Evolutionary conservation across 1,140 invertebrate species (phyloP).

Genomic region (Asobara japonica): DNA sequence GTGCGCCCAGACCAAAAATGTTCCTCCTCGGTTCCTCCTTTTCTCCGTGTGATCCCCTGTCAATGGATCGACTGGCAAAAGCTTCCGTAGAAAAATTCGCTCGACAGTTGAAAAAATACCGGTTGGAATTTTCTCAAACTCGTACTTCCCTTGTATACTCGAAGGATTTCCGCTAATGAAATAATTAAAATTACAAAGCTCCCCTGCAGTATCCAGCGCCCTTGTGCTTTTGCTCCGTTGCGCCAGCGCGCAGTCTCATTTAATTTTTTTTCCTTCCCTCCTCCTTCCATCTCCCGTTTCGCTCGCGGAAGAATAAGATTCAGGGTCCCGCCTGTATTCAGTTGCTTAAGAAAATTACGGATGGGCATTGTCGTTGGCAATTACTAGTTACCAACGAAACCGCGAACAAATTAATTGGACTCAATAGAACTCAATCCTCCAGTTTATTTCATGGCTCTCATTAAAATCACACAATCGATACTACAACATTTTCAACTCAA

Average conservation of each 20-base stretch:
- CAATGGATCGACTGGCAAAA: background rate
- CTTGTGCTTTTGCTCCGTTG: background rate
- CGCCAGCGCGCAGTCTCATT: too few species aligned
- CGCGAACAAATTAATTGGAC: conserved; percentile 22
- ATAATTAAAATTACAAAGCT: conserved; percentile 59
- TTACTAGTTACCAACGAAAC: conserved; percentile 13
- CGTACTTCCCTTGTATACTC: conserved; percentile 39
- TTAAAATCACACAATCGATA: background rate
- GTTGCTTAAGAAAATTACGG: conserved; percentile 18
- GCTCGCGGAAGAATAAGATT: background rate
- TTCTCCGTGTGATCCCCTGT: background rate
- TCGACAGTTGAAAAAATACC: background rate
- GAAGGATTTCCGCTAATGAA: conserved; percentile 51
- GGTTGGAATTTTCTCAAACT: conserved; percentile 16
- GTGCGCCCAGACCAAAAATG: too few species aligned
- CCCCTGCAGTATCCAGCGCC: background rate
- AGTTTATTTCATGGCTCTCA: conserved; percentile 4
- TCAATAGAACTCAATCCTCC: conserved; percentile 21
- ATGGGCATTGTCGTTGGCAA: background rate
- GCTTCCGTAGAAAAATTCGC: background rate
- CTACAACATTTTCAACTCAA: background rate
- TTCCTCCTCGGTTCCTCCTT: too few species aligned
- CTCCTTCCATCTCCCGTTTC: background rate
- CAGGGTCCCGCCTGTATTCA: background rate
- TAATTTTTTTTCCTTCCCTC: conserved; percentile 1